phyloP scores from a whole-genome alignment of 2,888 invertebrate species.

The Yponomeuta plumbellus region DNA sequence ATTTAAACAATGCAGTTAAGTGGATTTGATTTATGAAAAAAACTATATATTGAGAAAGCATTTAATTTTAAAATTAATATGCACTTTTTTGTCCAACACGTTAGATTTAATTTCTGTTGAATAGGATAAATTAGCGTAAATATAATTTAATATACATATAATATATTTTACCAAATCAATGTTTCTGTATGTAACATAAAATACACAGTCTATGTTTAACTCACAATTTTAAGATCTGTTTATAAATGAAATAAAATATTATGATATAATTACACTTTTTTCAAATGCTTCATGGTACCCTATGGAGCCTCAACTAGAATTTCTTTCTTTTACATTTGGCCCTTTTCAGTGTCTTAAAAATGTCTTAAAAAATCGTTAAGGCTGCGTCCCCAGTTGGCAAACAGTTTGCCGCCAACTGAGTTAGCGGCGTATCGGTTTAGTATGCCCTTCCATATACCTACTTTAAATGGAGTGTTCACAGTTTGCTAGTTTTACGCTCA shows the following conservation, averaged over 20 bases:
- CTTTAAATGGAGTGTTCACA: too few species aligned
- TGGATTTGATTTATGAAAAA: slow-evolving; percentile 4
- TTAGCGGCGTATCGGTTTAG: too few species aligned
- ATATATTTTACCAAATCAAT: slow-evolving; percentile 43
- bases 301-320: not conserved
- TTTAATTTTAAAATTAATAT: slow-evolving; percentile 38
- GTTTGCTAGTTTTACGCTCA: too few species aligned
- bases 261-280: not conserved
- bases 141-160: slow-evolving; percentile 6
- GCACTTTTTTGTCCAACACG: slow-evolving; percentile 62
- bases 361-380: too few species aligned
- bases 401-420: too few species aligned
- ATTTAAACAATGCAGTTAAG: slow-evolving; percentile 20
- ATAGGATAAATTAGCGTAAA: slow-evolving; percentile 5
- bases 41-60: slow-evolving; percentile 32
- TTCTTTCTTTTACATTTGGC: too few species aligned
- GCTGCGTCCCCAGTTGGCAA: too few species aligned
- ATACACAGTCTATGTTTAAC: slow-evolving; percentile 37
- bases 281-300: not conserved
- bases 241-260: slow-evolving; percentile 24
- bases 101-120: slow-evolving; percentile 22
- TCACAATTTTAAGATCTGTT: slow-evolving; percentile 32
- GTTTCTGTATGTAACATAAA: slow-evolving; percentile 29
- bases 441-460: too few species aligned
- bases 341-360: too few species aligned